Base-by-base conservation (phyloP, 30 jellyfish, hydroid and myxozoan genomes). In the Chironex yamaguchii region DNA sequence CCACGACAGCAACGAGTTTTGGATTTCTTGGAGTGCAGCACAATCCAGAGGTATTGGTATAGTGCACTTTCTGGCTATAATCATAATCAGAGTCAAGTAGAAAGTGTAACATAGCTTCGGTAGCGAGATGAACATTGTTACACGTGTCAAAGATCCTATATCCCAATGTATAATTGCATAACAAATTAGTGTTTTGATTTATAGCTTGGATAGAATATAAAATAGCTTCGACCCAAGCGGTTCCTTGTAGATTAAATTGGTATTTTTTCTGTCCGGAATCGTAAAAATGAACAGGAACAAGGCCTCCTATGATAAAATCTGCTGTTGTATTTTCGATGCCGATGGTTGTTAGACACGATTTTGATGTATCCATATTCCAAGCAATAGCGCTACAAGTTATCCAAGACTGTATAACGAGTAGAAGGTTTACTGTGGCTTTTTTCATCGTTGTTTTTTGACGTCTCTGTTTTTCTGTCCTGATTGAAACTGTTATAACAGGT, bases 251-350 rank as follows among this genome's bases (percentile, higher is more conserved):
- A 65, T 89, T 80, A 21, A 80, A 51, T 36, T 35, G 79, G 82
- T 80, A 81, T 50, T 34, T 28, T 35, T 71, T 50, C 27, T 77
- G 30, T 14, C 50, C 52, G 28, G 74, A 9, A 65, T 76, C 63
- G 92, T 51, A 87, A 31, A 63, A 67, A 49, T 94, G 99, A 29
- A 83, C 90, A 0, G 99, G 99, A 52, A 94, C 89, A 34, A 94
- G 50, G 2, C 97, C 99, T 13, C 95, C 99, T 52, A 94, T 67
- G 2, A 77, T 89, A 24, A 14, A 63, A 69, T 94, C 81, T 20
- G 98, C 96, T 29, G 58, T 6, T 9, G 58, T 42, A 42, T 42
- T 42, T 42, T 42, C 13, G 58, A 42, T 42, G 13, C 17, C 17
- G 9, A 42, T 42, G 9, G 17, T 52, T 31, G 25, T 20, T 52